Conservation (phyloP, 2,888 invertebrate species). For the Xestia xanthographa region DNA sequence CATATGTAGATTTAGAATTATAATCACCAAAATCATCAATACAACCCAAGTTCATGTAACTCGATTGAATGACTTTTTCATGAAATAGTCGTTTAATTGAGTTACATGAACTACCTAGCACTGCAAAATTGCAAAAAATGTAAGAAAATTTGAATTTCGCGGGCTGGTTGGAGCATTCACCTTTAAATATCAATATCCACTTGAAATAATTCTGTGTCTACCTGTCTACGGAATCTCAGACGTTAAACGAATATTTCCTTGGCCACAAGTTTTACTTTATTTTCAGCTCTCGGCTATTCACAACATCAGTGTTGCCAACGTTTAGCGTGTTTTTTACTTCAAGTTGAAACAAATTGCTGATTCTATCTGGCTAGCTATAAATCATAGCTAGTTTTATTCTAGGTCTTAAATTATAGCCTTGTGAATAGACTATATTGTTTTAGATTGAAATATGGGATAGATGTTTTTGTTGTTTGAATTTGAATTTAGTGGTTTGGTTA, state of each 20-base stretch:
- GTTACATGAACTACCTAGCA: too few species aligned
- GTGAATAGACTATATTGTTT: neutral
- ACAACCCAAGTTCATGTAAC: too few species aligned
- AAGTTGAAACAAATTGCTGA: slow-evolving; percentile 60
- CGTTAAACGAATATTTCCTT: neutral
- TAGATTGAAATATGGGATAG: slow-evolving; percentile 14
- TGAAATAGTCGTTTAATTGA: too few species aligned
- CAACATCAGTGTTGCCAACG: slow-evolving; percentile 56
- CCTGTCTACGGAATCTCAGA: slow-evolving; percentile 28
- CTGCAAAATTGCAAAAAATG: too few species aligned
- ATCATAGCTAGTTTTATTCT: slow-evolving; percentile 43
- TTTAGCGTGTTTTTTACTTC: slow-evolving; percentile 53
- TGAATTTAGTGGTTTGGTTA: neutral
- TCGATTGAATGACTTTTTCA: too few species aligned
- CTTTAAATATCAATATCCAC: neutral
- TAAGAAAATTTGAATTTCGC: too few species aligned
- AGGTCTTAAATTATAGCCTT: slow-evolving; percentile 18
- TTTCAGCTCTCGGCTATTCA: slow-evolving; percentile 48
- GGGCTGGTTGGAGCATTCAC: too few species aligned
- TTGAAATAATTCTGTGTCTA: neutral
- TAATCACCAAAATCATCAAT: too few species aligned
- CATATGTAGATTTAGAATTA: too few species aligned
- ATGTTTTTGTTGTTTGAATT: neutral
- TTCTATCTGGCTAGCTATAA: slow-evolving; percentile 49
- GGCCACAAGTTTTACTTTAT: slow-evolving; percentile 38